Conservation (phyloP, 2,888 invertebrate species). For the Eretmocerus hayati region DNA sequence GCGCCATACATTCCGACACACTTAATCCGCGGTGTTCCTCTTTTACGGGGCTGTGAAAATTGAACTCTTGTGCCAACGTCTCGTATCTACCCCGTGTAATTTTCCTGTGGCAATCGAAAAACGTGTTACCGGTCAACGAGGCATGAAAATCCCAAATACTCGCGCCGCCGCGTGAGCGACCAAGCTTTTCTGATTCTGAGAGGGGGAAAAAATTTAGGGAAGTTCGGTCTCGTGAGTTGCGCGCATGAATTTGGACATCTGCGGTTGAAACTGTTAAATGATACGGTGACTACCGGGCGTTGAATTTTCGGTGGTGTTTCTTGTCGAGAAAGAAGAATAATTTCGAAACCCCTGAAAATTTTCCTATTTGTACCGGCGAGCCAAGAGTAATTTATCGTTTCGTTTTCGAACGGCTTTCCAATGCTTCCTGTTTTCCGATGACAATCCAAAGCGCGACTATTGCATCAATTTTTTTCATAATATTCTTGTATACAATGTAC, state of each 20-base stretch:
- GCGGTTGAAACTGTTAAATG: too few species aligned
- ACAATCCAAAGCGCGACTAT: constrained; percentile 6
- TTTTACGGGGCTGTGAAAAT: constrained; percentile 15
- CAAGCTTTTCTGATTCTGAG: neutral
- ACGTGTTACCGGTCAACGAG: constrained; percentile 13
- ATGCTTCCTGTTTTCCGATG: constrained; percentile 12
- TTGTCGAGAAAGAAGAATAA: constrained; percentile 20
- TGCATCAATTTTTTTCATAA: constrained; percentile 3
- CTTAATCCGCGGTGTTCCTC: too few species aligned
- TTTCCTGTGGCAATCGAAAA: constrained; percentile 7
- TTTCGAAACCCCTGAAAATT: constrained; percentile 21
- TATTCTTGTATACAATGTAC: too few species aligned
- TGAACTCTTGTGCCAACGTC: constrained; percentile 7
- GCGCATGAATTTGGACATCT: too few species aligned
- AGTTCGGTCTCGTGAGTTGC: neutral
- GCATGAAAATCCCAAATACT: constrained; percentile 3
- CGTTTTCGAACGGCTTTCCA: neutral
- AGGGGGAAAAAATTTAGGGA: neutral
- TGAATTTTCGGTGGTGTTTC: constrained; percentile 20
- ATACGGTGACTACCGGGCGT: constrained; percentile 13
- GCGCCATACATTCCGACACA: neutral
- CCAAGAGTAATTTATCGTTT: neutral
- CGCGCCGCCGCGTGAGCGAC: constrained; percentile 1
- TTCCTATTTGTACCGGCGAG: neutral
- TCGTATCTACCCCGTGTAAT: constrained; percentile 11